Percentiles rank a stretch among this genome's conserved stretches.
Evolutionary conservation across 1,140 invertebrate genomes (phyloP).

Genomic region (Drosophila simulans): DNA sequence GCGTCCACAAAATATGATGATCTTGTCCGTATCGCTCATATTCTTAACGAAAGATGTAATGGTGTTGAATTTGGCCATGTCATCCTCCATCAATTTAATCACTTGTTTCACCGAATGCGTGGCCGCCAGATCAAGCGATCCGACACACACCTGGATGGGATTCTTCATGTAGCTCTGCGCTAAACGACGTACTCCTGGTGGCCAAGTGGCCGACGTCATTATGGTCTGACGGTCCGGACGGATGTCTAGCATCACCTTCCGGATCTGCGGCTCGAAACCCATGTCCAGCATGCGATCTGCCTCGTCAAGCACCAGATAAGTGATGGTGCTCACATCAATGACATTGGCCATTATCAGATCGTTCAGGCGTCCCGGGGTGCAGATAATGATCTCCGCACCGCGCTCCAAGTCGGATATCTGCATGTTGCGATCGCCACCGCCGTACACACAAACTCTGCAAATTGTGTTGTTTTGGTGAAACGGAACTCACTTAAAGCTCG

Average conservation of each 20-base stretch:
- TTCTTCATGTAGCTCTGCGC: constrained; percentile 94
- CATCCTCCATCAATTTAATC: constrained; percentile 90
- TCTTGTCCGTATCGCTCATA: constrained; percentile 91
- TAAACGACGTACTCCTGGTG: constrained; percentile 91
- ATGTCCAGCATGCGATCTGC: constrained; percentile 93
- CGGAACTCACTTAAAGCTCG: too few species aligned
- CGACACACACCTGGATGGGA: constrained; percentile 95
- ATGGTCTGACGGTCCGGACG: constrained; percentile 92
- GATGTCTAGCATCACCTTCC: constrained; percentile 91
- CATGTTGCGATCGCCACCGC: constrained; percentile 90
- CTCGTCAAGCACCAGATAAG: constrained; percentile 97
- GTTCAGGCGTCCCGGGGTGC: constrained; percentile 95
- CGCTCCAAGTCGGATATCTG: constrained; percentile 90
- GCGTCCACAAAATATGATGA: constrained; percentile 94
- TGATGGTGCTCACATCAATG: constrained; percentile 90
- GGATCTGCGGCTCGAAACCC: constrained; percentile 95
- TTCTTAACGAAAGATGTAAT: constrained; percentile 71
- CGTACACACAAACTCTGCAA: constrained; percentile 92
- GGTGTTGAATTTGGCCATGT: constrained; percentile 88
- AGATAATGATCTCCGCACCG: constrained; percentile 95
- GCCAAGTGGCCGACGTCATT: constrained; percentile 96
- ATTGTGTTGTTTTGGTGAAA: neutral
- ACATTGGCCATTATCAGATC: constrained; percentile 89
- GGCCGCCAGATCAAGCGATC: constrained; percentile 93
- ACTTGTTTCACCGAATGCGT: constrained; percentile 92